Evolutionary conservation across 1,140 invertebrate species (phyloP), one percentile per base, ranked within the genome.

Genomic region (Trichonephila clavata): DNA sequence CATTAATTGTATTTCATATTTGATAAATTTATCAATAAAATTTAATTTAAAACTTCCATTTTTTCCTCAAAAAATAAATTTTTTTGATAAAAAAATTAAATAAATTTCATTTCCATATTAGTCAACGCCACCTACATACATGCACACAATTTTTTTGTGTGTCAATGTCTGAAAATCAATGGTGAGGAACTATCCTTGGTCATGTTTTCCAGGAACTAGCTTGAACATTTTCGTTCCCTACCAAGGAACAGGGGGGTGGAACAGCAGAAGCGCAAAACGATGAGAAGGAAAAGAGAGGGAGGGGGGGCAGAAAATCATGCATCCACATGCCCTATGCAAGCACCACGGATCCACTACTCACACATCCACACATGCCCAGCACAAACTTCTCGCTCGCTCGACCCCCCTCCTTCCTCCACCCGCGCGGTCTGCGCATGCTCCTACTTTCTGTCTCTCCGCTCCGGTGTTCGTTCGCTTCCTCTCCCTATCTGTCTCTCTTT

Each of bases 201-300:
- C 50, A 59, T 92, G 90, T 86, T 92, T 92, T 92, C 90, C 80
- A 60, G 90, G 90, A 92, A 91, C 90, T 63, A 65, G 90, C 90
- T 91, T 63, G 43, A 91, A 86, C 90, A 92, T 92, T 92, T 91
- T 92, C 90, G 90, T 90, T 90, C 87, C 83, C 50, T 81, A 81
- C 90, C 43, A 57, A 61, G 60, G 80, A 59, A 50, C 60, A 14
- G 43, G 90, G 57, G 90, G 61, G 90, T 65, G 32, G 50, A n/a
- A 50, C 68, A 50, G 88, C 24, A 32, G 39, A 61, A 43, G 68
- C 87, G 87, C 87, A 90, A 90, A 90, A 90, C 87, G 87, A 90
- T 80, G 68, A 65, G 87, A 57, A 32, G 39, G 71, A 83, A n/a
- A 24, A 50, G 61, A 24, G 61, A 50, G 7, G 7, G 32, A 24